Conservation (phyloP, 1,140 invertebrate species). For the Neodiprion virginianus region DNA sequence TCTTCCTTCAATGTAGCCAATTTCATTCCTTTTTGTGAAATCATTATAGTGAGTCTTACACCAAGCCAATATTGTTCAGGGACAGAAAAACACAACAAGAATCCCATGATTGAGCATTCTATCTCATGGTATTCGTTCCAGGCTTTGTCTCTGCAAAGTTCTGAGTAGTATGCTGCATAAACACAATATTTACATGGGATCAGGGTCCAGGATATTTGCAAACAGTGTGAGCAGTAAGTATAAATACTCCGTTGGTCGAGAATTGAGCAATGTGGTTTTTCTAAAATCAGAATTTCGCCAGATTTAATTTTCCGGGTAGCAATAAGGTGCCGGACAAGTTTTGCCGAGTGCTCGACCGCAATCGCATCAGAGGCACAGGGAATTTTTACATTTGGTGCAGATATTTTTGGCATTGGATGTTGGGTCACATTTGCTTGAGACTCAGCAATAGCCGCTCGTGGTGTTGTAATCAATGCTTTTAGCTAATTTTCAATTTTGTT, state of each 20-base stretch:
- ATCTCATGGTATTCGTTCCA: constrained; percentile 72
- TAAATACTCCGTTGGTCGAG: constrained; percentile 66
- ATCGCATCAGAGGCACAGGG: constrained; percentile 67
- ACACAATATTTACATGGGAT: constrained; percentile 72
- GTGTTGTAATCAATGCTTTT: background rate
- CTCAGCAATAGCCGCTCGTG: background rate
- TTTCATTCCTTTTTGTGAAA: background rate
- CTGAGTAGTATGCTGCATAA: constrained; percentile 74
- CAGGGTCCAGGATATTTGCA: constrained; percentile 66
- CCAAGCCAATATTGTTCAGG: background rate
- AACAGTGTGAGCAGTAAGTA: constrained; percentile 79
- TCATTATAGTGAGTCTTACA: background rate
- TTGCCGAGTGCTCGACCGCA: constrained; percentile 62
- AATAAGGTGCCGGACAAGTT: constrained; percentile 71
- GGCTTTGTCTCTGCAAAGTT: constrained; percentile 69
- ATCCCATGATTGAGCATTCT: constrained; percentile 76
- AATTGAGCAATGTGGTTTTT: constrained; percentile 77
- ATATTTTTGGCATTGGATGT: constrained; percentile 21
- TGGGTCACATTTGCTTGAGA: constrained; percentile 1
- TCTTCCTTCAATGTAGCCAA: background rate
- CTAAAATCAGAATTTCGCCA: constrained; percentile 83
- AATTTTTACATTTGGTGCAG: constrained; percentile 53
- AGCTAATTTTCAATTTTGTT: constrained; percentile 16
- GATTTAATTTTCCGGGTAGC: constrained; percentile 69
- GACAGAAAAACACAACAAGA: background rate